Percentiles rank a stretch among this genome's conserved stretches.
These are phyloP conservation scores for Macrophya alboannulata DNA, from an alignment of 2,888 invertebrate genomes.

Conservation along the genomic window DNA sequence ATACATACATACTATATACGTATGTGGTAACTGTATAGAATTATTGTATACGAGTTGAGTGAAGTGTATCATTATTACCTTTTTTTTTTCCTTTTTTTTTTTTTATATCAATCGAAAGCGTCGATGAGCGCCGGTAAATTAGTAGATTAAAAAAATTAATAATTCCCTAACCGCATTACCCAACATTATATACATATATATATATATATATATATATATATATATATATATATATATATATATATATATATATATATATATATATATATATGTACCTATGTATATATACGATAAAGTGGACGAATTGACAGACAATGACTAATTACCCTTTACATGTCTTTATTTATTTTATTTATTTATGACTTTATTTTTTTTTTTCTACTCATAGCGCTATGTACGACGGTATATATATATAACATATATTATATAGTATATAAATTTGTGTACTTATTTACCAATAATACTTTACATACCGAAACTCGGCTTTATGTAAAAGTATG, in stretches of 20 bases:
- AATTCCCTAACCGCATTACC: conserved; percentile 25
- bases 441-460: background rate
- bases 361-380: background rate
- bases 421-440: background rate
- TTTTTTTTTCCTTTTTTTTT: too few relatives aligned
- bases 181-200: too few relatives aligned
- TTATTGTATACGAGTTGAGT: background rate
- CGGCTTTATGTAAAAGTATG: background rate
- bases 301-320: conserved; percentile 45
- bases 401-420: too few relatives aligned
- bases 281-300: background rate
- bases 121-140: conserved; percentile 42
- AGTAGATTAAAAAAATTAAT: conserved; percentile 53
- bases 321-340: conserved; percentile 2
- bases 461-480: background rate
- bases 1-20: background rate
- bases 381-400: background rate
- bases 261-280: too few relatives aligned
- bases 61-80: conserved; percentile 16
- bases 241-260: background rate
- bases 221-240: background rate
- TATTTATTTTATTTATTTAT: background rate
- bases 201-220: too few relatives aligned
- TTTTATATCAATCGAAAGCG: conserved; percentile 25
- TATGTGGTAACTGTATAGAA: background rate